A percentile compares a stretch with the other conserved stretches of the same genome.
phyloP scores from a whole-genome alignment of 1,140 invertebrate genomes.

The Holotrichia oblita region DNA sequence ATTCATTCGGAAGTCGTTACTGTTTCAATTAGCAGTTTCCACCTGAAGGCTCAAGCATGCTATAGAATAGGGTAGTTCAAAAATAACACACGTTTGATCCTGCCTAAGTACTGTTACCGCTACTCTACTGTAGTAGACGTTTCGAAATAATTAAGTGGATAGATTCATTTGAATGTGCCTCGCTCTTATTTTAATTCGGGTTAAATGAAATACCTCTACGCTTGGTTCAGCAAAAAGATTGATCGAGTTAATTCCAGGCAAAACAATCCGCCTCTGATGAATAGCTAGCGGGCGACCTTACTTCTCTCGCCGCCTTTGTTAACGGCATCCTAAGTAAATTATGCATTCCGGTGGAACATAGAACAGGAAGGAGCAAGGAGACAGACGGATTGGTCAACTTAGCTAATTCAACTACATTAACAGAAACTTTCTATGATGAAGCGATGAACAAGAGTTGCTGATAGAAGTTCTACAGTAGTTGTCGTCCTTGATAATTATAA shows the following conservation, averaged over 20 bases:
- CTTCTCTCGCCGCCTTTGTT: slow-evolving; percentile 15
- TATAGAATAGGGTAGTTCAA: background rate
- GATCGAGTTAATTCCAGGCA: slow-evolving; percentile 25
- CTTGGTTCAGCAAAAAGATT: slow-evolving; percentile 24
- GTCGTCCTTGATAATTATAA: background rate
- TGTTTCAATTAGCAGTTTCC: too few relatives aligned
- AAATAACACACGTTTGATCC: background rate
- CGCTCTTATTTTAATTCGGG: slow-evolving; percentile 17
- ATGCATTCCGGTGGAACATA: slow-evolving; percentile 1
- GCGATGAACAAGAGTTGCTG: background rate
- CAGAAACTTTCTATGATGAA: background rate
- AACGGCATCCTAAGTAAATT: slow-evolving; percentile 21
- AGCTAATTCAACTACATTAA: slow-evolving; percentile 9
- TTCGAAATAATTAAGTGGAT: background rate
- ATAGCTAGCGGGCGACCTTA: slow-evolving; percentile 27
- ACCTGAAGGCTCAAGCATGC: background rate
- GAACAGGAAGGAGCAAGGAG: background rate
- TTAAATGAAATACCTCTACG: slow-evolving; percentile 18
- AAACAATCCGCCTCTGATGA: slow-evolving; percentile 32
- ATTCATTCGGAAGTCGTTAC: too few relatives aligned
- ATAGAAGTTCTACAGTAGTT: background rate
- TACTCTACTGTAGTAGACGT: background rate
- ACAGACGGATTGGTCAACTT: slow-evolving; percentile 18
- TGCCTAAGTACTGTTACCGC: background rate
- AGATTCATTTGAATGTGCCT: slow-evolving; percentile 13